Evolutionary conservation across 2,888 invertebrate species (phyloP).

Genomic region (Zelleria hepariella): DNA sequence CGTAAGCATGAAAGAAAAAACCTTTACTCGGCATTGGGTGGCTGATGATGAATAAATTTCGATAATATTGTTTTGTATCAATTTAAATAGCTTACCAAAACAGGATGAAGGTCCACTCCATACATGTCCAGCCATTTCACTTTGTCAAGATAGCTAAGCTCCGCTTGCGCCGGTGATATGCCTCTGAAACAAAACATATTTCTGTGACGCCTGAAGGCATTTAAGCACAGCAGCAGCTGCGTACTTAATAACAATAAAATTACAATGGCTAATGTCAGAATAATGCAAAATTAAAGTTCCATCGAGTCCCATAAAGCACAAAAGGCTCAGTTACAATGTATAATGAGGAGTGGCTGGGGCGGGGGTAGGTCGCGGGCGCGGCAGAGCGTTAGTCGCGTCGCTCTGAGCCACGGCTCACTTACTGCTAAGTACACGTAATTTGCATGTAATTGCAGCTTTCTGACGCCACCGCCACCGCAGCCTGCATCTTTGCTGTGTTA

Average conservation of each 20-base stretch:
- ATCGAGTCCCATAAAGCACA: conserved; percentile 9
- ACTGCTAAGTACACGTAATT: conserved; percentile 60
- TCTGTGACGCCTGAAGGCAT: conserved; percentile 7
- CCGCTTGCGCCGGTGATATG: conserved; percentile 91
- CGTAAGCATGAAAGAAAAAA: too few species aligned
- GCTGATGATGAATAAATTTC: background rate
- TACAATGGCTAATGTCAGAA: background rate
- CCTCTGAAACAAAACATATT: conserved; percentile 73
- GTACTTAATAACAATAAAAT: background rate
- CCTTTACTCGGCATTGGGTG: too few species aligned
- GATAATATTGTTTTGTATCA: background rate
- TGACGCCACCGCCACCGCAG: conserved; percentile 41
- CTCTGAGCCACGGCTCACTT: conserved; percentile 25
- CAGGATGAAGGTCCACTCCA: conserved; percentile 97
- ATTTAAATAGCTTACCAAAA: conserved; percentile 78
- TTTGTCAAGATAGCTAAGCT: conserved; percentile 95
- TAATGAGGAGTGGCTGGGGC: background rate
- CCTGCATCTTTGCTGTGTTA: conserved; percentile 63
- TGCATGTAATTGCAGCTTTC: conserved; percentile 66
- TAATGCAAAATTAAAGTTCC: conserved; percentile 14
- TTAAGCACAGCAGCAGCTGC: too few species aligned
- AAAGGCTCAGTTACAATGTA: conserved; percentile 11
- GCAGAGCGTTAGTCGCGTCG: background rate
- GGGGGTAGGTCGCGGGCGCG: background rate
- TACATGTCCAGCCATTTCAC: conserved; percentile 99